A percentile compares a stretch with the other conserved stretches of the same genome.
These are phyloP conservation scores for Acleris literana DNA, from an alignment of 2,888 invertebrate genomes.

Conservation along the genomic window DNA sequence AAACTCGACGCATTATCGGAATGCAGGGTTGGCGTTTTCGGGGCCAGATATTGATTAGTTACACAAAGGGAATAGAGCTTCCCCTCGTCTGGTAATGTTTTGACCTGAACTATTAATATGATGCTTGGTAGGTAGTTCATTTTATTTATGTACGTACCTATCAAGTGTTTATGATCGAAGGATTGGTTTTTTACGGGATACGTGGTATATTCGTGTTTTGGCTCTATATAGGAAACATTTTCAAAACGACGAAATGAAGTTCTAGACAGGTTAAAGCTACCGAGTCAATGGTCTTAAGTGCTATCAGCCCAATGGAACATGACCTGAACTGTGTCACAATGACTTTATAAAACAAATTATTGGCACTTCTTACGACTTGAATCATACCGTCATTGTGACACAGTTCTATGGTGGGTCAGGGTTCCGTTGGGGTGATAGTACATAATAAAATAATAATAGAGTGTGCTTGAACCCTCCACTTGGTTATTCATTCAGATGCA, in stretches of 20 bases:
- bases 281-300: constrained; percentile 44
- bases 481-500: constrained; percentile 59
- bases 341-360: no score
- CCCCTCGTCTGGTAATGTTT: constrained; percentile 46
- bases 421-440: no score
- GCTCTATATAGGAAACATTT: no score
- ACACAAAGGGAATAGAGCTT: constrained; percentile 57
- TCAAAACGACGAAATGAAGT: no score
- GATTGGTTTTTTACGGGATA: neutral
- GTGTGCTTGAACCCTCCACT: constrained; percentile 55
- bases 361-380: no score
- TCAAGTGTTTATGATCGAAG: no score
- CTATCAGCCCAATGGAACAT: constrained; percentile 39
- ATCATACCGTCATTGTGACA: no score
- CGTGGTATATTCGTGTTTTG: no score
- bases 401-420: no score
- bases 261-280: constrained; percentile 23
- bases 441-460: constrained; percentile 45
- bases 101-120: constrained; percentile 29
- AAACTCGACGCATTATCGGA: constrained; percentile 38
- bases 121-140: neutral
- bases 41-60: constrained; percentile 52
- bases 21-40: constrained; percentile 44
- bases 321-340: no score
- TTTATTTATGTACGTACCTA: neutral